Evolutionary conservation across 2,113 vertebrate genomes (phyloP).

Genomic region (Apteryx owenii): DNA sequence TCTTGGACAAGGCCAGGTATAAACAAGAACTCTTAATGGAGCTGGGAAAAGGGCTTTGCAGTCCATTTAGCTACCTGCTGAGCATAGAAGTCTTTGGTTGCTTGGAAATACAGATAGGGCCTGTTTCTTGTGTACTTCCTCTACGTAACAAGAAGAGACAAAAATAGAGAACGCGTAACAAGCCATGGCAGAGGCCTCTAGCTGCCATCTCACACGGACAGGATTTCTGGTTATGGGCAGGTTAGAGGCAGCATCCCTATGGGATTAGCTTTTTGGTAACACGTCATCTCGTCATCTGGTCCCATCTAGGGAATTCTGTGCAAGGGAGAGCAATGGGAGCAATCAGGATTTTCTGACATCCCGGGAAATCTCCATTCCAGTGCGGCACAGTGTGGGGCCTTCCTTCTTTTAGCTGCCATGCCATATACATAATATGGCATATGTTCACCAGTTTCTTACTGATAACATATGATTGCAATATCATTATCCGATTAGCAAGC

Average conservation of each 20-base stretch:
- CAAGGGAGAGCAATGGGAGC: background rate
- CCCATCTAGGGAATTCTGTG: background rate
- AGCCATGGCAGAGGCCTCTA: background rate
- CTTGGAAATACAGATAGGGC: background rate
- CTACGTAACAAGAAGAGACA: background rate
- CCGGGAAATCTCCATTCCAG: background rate
- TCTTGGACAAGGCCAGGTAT: background rate
- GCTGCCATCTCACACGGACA: background rate
- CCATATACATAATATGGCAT: background rate
- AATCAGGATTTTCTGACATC: background rate
- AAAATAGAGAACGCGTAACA: background rate
- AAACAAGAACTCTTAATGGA: background rate
- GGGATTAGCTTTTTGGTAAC: background rate
- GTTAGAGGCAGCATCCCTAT: background rate
- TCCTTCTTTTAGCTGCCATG: background rate
- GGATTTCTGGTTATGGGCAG: background rate
- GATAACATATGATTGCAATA: slow-evolving; percentile 34
- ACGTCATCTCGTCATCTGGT: background rate
- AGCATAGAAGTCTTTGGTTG: background rate
- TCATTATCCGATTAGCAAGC: slow-evolving; percentile 49
- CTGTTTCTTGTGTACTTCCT: background rate
- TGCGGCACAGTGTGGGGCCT: background rate
- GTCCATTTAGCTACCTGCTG: background rate
- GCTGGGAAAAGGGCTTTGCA: background rate
- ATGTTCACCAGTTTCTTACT: background rate